Conservation (phyloP, 2,113 vertebrate species). For the Dryoscopus gambensis region DNA sequence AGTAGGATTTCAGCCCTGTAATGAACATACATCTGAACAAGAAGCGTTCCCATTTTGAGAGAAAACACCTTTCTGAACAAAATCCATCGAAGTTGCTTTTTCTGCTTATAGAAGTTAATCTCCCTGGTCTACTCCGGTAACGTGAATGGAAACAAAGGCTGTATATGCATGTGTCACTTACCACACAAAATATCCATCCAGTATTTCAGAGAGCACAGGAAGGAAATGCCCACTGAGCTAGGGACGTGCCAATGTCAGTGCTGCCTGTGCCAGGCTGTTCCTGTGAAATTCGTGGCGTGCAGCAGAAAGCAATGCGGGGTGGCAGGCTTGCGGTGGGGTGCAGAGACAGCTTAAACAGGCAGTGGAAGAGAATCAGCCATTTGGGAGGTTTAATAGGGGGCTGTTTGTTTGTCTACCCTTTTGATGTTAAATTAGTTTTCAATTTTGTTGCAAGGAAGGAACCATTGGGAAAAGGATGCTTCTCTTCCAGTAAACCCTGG, state of each 20-base stretch:
- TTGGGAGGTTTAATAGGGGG: constrained; percentile 2
- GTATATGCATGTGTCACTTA: not conserved
- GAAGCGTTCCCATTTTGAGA: not conserved
- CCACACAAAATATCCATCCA: not conserved
- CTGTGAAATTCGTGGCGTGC: not conserved
- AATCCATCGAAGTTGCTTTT: not conserved
- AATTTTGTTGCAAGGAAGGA: constrained; percentile 20
- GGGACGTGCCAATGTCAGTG: not conserved
- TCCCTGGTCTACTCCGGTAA: not conserved
- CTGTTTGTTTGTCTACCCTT: constrained; percentile 36
- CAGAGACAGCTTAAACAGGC: not conserved
- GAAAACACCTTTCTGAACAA: not conserved
- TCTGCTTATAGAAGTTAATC: not conserved
- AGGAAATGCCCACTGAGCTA: constrained; percentile 41
- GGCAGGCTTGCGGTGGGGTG: not conserved
- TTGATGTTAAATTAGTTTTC: constrained; percentile 46
- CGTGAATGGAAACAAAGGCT: not conserved
- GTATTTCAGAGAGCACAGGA: constrained; percentile 31
- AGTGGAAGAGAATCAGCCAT: constrained; percentile 3
- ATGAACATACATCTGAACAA: not conserved
- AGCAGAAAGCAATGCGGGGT: not conserved
- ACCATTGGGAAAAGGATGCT: constrained; percentile 13
- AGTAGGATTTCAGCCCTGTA: not conserved
- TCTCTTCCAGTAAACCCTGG: constrained; percentile 40
- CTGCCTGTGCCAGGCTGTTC: constrained; percentile 20